These are phyloP conservation scores for Todiramphus saurophagus DNA, from an alignment of 2,113 vertebrate genomes.

Conservation along the genomic window DNA sequence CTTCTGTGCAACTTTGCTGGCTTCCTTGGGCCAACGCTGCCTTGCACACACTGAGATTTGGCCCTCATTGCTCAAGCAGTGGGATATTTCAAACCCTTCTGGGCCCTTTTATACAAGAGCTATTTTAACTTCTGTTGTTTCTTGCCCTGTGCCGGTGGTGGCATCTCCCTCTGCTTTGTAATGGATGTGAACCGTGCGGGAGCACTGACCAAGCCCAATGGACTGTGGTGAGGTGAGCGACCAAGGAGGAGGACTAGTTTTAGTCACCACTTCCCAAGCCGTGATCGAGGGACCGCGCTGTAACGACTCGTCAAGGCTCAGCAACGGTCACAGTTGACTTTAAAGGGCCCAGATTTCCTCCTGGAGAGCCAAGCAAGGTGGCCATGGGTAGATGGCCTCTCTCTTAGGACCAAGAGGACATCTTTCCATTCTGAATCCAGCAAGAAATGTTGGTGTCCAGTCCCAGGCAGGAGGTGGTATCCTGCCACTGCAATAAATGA, in stretches of 20 bases:
- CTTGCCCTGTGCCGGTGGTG: neutral
- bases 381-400: rapidly evolving
- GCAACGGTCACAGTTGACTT: neutral
- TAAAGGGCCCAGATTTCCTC: neutral
- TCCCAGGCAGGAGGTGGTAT: neutral
- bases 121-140: neutral
- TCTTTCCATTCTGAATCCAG: neutral
- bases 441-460: neutral
- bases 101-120: neutral
- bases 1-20: neutral
- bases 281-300: neutral
- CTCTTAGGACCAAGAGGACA: neutral
- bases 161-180: neutral
- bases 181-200: rapidly evolving
- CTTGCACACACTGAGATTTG: neutral
- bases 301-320: neutral
- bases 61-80: neutral
- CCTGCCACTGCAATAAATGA: neutral
- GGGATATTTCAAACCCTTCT: neutral
- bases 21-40: neutral
- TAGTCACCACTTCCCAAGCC: neutral
- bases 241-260: neutral
- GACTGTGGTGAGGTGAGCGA: neutral
- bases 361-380: neutral
- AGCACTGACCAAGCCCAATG: neutral